Base-by-base conservation (phyloP, 2,113 vertebrate species). In the Gymnogyps californianus region DNA sequence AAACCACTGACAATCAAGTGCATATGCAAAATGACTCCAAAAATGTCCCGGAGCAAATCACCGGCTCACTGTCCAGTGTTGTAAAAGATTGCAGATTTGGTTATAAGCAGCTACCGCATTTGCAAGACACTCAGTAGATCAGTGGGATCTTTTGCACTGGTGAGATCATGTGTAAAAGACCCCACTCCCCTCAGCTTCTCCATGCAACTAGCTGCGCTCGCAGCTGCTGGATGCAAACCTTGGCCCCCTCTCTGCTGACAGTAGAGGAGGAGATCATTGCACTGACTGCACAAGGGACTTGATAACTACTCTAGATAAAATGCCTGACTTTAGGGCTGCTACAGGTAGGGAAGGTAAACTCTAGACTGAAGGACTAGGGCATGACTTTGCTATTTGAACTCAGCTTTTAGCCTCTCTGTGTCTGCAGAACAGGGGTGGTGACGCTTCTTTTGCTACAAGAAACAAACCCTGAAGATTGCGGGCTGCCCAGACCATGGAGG, bases 201-300 rank as follows among this genome's bases (percentile, higher is more conserved):
- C 2, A 2, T 32, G 46, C 44, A n/a, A 71, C 4, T 6, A 40
- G 47, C 32, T 42, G 58, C 0, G 2, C 14, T 57, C 2, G 3
- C 19, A 65, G 51, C 62, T 80, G 42, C 66, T 64, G 83, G 42
- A 13, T 44, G 25, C 29, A 55, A 66, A 59, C 16, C 42, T 31
- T 24, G 16, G 26, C 13, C 21, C 32, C 9, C 38, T n/a, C 40
- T 59, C 52, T 72, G 66, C n/a, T 55, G 24, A 13, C 9, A 19
- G 24, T 51, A 85, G 21, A 59, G 38, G 21, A 59, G 38, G 20
- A 40, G 16, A 25, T 42, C 32, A 14, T 25, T 65, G 25, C 59
- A 47, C 4, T 69, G 74, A 46, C 61, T 19, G 12, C 44, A 34
- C 38, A 54, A 67, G 42, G 65, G 5, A 13, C 25, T 42, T 4